Evolutionary conservation across 2,113 vertebrate species (phyloP), one percentile per base, ranked within the genome.

Genomic region (Phocoena sinus): DNA sequence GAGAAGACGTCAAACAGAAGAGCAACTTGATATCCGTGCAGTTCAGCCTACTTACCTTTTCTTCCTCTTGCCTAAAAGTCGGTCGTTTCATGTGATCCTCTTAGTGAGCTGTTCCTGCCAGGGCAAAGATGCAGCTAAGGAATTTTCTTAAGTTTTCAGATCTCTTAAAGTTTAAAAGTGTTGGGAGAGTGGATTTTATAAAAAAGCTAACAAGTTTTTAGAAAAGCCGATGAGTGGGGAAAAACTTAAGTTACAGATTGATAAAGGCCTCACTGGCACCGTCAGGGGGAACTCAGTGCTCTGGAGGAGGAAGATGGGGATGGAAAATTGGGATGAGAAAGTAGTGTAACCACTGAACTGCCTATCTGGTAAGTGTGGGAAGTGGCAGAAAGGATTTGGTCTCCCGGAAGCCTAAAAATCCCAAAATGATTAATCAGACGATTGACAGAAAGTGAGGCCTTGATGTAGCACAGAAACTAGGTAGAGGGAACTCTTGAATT

Each of bases 1-100:
- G 87, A 65, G 85, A 67, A 79, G 47, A 58, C 33, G 36, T 82
- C 50, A 44, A 62, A 62, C 10, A 41, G 84, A 89, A 65, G 31
- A 87, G 77, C 11, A 50, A 50, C 31, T 65, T 28, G 50, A 31
- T 80, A 41, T 14, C 14, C 0, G 28, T 2, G 1, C 13, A 70
- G 13, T 26, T 77, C 79, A 95, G 36, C 68, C 68, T 89, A 31
- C 87, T 89, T 76, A 83, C 13, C 53, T 70, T 92, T 83, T 93
- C 41, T 56, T 96, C 67, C 65, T 86, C 20, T 96, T 50, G 77
- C 89, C 95, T 96, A 63, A 94, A 97, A 92, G 86, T 92, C 92
- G 82, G 56, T 89, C 81, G 56, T 80, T 91, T 82, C 77, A 38
- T 84, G 58, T 21, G 65, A 93, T 89, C 86, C 47, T 33, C 50